phyloP scores from a whole-genome alignment of 2,888 invertebrate species.

The Mechanitis messenoides region DNA sequence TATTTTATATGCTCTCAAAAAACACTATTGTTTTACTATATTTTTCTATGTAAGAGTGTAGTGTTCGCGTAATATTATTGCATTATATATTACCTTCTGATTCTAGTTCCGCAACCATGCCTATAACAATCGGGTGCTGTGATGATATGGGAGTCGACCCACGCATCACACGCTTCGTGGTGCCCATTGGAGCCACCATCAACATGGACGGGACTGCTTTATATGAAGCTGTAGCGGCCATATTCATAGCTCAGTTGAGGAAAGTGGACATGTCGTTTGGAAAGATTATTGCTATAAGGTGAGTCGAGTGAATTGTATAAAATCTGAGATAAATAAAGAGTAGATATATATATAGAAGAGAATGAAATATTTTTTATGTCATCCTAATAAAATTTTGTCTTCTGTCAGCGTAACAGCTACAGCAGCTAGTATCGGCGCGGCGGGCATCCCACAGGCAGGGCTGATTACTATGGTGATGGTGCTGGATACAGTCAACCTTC shows the following conservation, averaged over 20 bases:
- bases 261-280: constrained; percentile 89
- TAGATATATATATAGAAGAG: no score
- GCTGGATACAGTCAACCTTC: constrained; percentile 91
- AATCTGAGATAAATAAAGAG: no score
- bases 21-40: no score
- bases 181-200: constrained; percentile 98
- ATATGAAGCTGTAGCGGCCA: constrained; percentile 98
- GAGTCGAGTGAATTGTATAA: constrained; percentile 31
- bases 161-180: constrained; percentile 94
- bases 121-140: constrained; percentile 94
- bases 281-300: constrained; percentile 95
- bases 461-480: constrained; percentile 98
- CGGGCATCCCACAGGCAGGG: constrained; percentile 97
- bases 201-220: constrained; percentile 99
- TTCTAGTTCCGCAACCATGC: constrained; percentile 92
- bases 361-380: no score
- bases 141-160: constrained; percentile 94
- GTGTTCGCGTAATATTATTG: no score
- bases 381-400: no score
- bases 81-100: not conserved
- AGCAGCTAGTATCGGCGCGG: constrained; percentile 97
- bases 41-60: no score
- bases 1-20: no score
- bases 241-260: constrained; percentile 96
- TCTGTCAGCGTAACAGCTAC: constrained; percentile 91